Percentiles rank a stretch among this genome's conserved stretches.
These are phyloP conservation scores for Aphelenchoides avenae DNA, from an alignment of 1,140 invertebrate genomes.

Conservation along the genomic window DNA sequence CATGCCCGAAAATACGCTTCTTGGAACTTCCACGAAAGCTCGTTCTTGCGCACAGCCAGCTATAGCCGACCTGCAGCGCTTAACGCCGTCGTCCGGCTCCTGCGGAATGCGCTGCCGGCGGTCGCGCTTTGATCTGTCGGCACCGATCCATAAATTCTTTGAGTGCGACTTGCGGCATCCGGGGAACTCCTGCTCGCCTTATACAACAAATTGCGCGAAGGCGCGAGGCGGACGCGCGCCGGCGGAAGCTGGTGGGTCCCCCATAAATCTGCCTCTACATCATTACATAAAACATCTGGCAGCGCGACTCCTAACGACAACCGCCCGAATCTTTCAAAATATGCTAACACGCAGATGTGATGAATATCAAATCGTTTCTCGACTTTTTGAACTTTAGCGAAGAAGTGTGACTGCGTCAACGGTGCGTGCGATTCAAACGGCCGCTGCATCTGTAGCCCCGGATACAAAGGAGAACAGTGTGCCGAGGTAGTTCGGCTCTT, in stretches of 20 bases:
- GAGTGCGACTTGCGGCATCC: slow-evolving; percentile 4
- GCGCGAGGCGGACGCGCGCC: not conserved
- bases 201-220: not conserved
- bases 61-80: too few relatives aligned
- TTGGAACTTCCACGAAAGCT: too few relatives aligned
- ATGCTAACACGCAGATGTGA: not conserved
- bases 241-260: not conserved
- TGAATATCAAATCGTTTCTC: not conserved
- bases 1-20: too few relatives aligned
- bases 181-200: not conserved
- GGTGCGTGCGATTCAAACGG: slow-evolving; percentile 16
- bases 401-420: slow-evolving; percentile 22
- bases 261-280: not conserved
- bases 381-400: slow-evolving; percentile 1
- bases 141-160: too few relatives aligned
- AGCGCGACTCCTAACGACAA: not conserved
- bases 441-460: slow-evolving; percentile 13
- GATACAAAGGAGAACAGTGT: slow-evolving; percentile 19
- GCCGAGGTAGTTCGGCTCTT: too few relatives aligned
- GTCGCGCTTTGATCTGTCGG: too few relatives aligned
- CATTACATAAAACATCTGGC: not conserved
- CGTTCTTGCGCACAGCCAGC: too few relatives aligned
- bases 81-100: too few relatives aligned
- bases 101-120: too few relatives aligned
- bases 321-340: not conserved